Evolutionary conservation across 2,113 vertebrate genomes (phyloP).

Genomic region (Prochilodus magdalenae): DNA sequence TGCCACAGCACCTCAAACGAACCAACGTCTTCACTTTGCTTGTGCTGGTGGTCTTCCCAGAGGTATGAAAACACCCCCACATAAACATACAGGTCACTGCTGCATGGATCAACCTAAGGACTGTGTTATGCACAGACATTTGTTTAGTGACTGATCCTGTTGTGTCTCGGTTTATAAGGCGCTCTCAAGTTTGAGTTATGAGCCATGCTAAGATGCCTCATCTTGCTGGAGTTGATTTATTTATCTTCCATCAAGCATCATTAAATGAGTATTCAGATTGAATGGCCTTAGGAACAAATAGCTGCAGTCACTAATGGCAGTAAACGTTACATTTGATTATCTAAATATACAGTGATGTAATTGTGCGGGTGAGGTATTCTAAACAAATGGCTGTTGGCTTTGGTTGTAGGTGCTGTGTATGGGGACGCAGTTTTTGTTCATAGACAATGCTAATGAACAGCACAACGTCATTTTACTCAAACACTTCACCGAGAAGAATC

Average conservation of each 20-base stretch:
- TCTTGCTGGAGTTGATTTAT: not conserved
- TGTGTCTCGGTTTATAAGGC: not conserved
- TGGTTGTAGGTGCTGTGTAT: constrained; percentile 88
- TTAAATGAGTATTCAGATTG: not conserved
- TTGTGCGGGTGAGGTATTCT: not conserved
- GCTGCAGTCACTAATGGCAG: not conserved
- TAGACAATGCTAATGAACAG: constrained; percentile 95
- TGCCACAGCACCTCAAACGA: constrained; percentile 90
- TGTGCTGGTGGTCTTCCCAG: constrained; percentile 95
- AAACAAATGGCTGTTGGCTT: not conserved
- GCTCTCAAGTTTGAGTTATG: not conserved
- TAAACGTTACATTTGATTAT: not conserved
- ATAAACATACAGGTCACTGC: too few relatives aligned
- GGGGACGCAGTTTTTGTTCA: constrained; percentile 91
- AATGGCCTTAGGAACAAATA: not conserved
- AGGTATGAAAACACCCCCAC: constrained; percentile 75
- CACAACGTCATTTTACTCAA: constrained; percentile 95
- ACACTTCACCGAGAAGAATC: constrained; percentile 96
- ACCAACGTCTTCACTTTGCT: constrained; percentile 95
- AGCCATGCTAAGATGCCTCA: not conserved
- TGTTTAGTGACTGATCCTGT: not conserved
- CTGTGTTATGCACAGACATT: not conserved
- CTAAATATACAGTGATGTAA: not conserved
- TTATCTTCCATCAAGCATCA: not conserved
- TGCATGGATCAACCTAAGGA: too few relatives aligned